phyloP scores from a whole-genome alignment of 2,888 invertebrate genomes.

The Limnephilus rhombicus region DNA sequence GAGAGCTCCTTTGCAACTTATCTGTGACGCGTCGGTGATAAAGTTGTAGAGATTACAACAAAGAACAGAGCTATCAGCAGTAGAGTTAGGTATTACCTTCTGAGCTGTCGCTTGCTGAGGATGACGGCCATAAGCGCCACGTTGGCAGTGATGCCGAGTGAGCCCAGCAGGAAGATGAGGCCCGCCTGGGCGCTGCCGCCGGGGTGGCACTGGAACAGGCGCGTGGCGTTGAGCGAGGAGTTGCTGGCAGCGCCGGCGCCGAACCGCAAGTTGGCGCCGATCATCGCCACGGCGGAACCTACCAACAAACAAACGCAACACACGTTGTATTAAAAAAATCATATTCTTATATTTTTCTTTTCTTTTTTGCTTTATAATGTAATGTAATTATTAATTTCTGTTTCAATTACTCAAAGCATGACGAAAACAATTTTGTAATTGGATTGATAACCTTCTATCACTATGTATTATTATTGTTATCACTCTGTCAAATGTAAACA shows the following conservation, averaged over 20 bases:
- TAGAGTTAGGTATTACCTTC: conserved; percentile 79
- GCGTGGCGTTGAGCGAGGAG: conserved; percentile 82
- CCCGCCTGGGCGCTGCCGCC: conserved; percentile 89
- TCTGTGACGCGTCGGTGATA: no score
- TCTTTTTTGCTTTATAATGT: no score
- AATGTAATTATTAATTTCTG: no score
- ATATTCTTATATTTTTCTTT: no score
- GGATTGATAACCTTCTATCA: no score
- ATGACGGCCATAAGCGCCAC: conserved; percentile 89
- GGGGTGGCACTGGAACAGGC: conserved; percentile 87
- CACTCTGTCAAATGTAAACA: no score
- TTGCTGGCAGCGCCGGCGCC: conserved; percentile 83
- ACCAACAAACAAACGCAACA: conserved; percentile 67
- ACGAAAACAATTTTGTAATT: no score
- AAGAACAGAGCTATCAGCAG: neutral
- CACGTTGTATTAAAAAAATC: no score
- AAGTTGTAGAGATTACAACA: no score
- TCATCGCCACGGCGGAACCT: conserved; percentile 88
- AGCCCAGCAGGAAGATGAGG: conserved; percentile 86
- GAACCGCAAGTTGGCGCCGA: conserved; percentile 86
- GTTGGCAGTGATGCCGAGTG: conserved; percentile 89
- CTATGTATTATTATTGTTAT: no score
- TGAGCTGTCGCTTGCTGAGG: conserved; percentile 86
- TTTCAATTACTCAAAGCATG: no score
- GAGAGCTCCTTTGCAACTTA: no score